Evolutionary conservation across 2,113 vertebrate genomes (phyloP), one percentile per base, ranked within the genome.

Genomic region (Sceloporus tristichus): DNA sequence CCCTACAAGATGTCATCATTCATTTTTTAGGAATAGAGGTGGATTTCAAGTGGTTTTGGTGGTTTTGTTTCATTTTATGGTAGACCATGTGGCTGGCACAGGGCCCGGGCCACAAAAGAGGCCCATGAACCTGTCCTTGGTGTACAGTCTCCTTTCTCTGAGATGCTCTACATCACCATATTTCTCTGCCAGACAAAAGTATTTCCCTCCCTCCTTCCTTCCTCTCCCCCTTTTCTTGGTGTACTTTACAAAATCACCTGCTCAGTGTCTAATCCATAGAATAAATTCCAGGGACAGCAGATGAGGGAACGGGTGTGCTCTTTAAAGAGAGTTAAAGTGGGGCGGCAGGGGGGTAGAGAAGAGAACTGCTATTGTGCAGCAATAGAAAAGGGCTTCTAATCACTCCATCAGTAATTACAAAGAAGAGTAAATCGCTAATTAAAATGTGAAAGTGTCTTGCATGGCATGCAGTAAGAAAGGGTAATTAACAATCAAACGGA

Each of bases 361-460:
- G 65, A 59, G 65, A 78, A 62, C 74, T 42, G 4, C n/a, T 68
- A 83, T 40, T 89, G 87, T 92, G 3, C 68, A 88, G 11, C 65
- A 85, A 83, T 23, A 86, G n/a, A 84, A 93, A 91, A 90, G 68
- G 84, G 54, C 90, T 23, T 40, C 91, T 93, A 94, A 93, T 95
- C 84, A 85, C 38, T 92, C 85, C 76, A 94, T 92, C 90, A 93
- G 82, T 94, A 93, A 93, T 91, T 94, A 90, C 81, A 92, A 95
- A 92, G 81, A 92, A 88, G 80, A 92, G 87, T 89, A 90, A 92
- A 93, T 85, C 84, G 79, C 89, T 92, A 94, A 94, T 94, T 94
- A 92, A 92, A 95, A 90, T 87, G 88, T 91, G 82, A 86, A 94
- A 93, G 75, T 92, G 27, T 80, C 76, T 93, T 91, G 73, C 53